Base-by-base conservation (phyloP, 2,888 invertebrate genomes). In the Apamea crenata region DNA sequence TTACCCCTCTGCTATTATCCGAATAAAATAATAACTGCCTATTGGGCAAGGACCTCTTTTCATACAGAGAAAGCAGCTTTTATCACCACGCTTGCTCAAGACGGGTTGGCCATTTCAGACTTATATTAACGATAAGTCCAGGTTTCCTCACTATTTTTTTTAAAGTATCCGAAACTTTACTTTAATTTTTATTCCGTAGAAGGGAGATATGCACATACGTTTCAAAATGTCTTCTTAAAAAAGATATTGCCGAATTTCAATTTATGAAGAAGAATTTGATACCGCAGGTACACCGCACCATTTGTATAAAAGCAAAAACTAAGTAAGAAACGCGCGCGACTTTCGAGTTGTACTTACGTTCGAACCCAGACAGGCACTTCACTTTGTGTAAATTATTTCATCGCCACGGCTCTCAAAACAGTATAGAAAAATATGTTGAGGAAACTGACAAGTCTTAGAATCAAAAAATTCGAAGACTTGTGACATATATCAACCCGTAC, bases 1-100 rank as follows among this genome's bases (percentile, higher is more conserved):
- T n/a, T n/a, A n/a, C n/a, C n/a, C n/a, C n/a, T n/a, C n/a, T 25
- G 8, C 8, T 1, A n/a, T 2, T 36, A 25, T 67, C 2, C 0
- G n/a, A 7, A 56, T 56, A 10, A 56, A 56, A 8, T 25, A 25
- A 25, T 25, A 56, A 1, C 25, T 8, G 53, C 8, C 25, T 25
- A n/a, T n/a, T n/a, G n/a, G n/a, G 4, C n/a, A 59, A n/a, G 12
- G 56, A 8, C n/a, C 2, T 18, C 21, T n/a, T n/a, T n/a, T n/a
- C n/a, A n/a, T n/a, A n/a, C n/a, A n/a, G n/a, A n/a, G n/a, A n/a
- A n/a, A 7, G 50, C 50, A 50, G 18, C 47, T 50, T 16, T 18
- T 16, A 50, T 50, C 47, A 50, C 16, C 47, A 50, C 12, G 44
- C 16, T 47, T 16, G 47, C 47, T 16, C 47, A 47, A 47, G 5